These are phyloP conservation scores for Diarsia rubi DNA, from an alignment of 2,888 invertebrate species.

Conservation along the genomic window DNA sequence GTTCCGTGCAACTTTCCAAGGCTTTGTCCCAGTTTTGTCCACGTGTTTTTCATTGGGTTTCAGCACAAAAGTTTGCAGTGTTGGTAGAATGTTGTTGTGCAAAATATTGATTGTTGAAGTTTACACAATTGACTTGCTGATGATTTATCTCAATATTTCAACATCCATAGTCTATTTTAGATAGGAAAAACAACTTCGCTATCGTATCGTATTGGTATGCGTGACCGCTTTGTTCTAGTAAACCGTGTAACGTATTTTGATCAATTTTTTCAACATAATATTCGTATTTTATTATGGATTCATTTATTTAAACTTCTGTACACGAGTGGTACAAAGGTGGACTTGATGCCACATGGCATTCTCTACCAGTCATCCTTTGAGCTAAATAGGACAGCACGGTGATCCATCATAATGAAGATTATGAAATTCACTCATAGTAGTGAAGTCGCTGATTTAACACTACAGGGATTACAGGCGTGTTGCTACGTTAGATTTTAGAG, in stretches of 20 bases:
- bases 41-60: constrained; percentile 35
- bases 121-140: not conserved
- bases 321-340: too few species aligned
- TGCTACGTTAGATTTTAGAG: too few species aligned
- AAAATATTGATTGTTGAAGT: constrained; percentile 1
- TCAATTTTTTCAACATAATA: not conserved
- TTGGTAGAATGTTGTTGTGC: constrained; percentile 4
- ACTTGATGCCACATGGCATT: too few species aligned
- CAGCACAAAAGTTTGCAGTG: constrained; percentile 17
- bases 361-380: too few species aligned
- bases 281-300: not conserved
- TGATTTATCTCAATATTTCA: not conserved
- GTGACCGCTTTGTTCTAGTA: not conserved
- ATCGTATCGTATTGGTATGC: not conserved
- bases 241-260: not conserved
- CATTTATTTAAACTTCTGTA: too few species aligned
- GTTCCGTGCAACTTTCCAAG: constrained; percentile 43
- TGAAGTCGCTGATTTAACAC: too few species aligned
- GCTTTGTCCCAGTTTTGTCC: constrained; percentile 43
- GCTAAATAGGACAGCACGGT: too few species aligned
- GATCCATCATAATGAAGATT: too few species aligned
- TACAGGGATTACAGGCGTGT: too few species aligned
- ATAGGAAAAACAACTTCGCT: not conserved
- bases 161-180: not conserved
- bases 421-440: too few species aligned